phyloP scores from a whole-genome alignment of 2,888 invertebrate species.

The Hypomecis atomaria region DNA sequence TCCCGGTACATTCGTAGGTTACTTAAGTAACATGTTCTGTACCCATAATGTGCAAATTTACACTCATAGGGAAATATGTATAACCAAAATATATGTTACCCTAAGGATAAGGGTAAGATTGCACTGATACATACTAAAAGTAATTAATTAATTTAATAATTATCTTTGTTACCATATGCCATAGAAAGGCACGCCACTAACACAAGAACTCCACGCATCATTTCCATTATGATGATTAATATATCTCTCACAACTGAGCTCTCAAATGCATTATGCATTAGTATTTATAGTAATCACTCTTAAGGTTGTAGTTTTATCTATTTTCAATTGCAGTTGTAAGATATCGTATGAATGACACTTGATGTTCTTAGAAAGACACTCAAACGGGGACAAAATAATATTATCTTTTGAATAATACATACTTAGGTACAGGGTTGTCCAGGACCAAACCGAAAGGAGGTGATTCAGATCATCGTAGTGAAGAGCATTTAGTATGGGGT shows the following conservation, averaged over 20 bases:
- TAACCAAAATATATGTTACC: too few relatives aligned
- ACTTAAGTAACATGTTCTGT: too few relatives aligned
- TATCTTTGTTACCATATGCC: constrained; percentile 25
- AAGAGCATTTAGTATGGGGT: too few relatives aligned
- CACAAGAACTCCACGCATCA: constrained; percentile 17
- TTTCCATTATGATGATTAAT: not conserved
- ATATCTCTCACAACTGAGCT: not conserved
- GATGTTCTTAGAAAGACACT: constrained; percentile 5
- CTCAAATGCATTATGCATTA: not conserved
- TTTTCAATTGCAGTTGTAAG: too few relatives aligned
- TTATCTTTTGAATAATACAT: not conserved
- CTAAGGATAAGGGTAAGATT: too few relatives aligned
- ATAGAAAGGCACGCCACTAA: constrained; percentile 23
- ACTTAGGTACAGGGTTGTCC: not conserved
- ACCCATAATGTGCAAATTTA: too few relatives aligned
- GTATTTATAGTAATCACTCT: constrained; percentile 12
- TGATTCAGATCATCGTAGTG: too few relatives aligned
- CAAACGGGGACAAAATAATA: not conserved
- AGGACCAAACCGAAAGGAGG: too few relatives aligned
- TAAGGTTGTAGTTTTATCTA: not conserved
- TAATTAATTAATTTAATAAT: not conserved
- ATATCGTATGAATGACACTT: constrained; percentile 1
- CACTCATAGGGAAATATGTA: too few relatives aligned
- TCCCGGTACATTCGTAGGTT: too few relatives aligned
- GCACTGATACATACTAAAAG: too few relatives aligned